Base-by-base conservation (phyloP, 2,888 invertebrate species). In the Nomada ferruginata region DNA sequence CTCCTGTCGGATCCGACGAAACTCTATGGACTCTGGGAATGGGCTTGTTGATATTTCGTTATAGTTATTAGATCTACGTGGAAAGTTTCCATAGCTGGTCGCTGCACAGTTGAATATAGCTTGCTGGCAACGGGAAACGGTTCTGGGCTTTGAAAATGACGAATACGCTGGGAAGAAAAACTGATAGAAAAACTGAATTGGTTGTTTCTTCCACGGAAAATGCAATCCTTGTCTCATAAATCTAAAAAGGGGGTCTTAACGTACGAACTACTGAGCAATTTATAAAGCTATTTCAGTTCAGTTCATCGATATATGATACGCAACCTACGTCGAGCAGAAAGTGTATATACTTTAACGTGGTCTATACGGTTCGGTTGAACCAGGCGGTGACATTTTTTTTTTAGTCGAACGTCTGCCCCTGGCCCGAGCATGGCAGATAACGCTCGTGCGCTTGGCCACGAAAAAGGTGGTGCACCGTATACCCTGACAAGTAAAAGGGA, bases 1-100 rank as follows among this genome's bases (percentile, higher is more conserved):
- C n/a, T 52, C 15, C 13, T 26, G 20, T 42, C 15, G 9, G 9
- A 23, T 78, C 69, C 59, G 66, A 72, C 66, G 72, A 63, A 52
- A 71, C 26, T 20, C 18, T 9, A 29, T 15, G 52, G 60, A 9
- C 36, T 57, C 11, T 13, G 36, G 29, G 80, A 57, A 10, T 5
- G 18, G 57, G 57, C 13, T 26, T 64, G 73, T 79, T 80, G 75
- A 69, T 55, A 65, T 69, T 81, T 80, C 57, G 81, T 80, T 69
- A 63, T 79, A 59, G n/a, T 52, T 63, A 20, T 73, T 63, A 73
- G 61, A 63, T 42, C 26, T 29, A 47, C 42, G 36, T 15, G 13
- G 13, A 26, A 57, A 9, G 36, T 42, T 18, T 47, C 5, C 26
- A 13, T 26, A 18, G 26, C 5, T 47, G 4, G 15, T 5, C 20